phyloP scores from a whole-genome alignment of 2,888 invertebrate species.

The Chouioia cunea region DNA sequence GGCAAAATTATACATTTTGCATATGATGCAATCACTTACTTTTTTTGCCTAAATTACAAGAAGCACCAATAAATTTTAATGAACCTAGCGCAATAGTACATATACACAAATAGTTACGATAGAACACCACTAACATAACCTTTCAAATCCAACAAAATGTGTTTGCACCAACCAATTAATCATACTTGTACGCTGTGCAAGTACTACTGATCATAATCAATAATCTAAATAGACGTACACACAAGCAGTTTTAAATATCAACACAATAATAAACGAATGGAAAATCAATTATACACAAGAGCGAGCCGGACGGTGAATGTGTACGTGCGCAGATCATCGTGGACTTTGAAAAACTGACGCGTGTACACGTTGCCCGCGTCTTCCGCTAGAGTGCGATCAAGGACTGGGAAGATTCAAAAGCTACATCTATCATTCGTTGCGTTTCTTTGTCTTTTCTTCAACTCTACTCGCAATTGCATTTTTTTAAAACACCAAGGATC shows the following conservation, averaged over 20 bases:
- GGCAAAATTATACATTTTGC: background rate
- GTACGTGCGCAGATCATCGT: no score
- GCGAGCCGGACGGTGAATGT: no score
- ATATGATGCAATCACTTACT: background rate
- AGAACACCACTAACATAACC: slow-evolving; percentile 24
- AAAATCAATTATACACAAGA: slow-evolving; percentile 9
- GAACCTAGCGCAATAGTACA: background rate
- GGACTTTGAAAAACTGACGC: no score
- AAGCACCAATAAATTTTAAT: background rate
- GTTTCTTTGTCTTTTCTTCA: no score
- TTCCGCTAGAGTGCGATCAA: no score
- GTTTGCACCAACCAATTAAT: background rate
- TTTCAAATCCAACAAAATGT: slow-evolving; percentile 6
- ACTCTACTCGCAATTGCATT: no score
- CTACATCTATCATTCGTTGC: no score
- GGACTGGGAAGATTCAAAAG: no score
- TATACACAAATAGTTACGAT: background rate
- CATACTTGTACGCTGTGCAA: background rate
- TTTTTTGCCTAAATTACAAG: background rate
- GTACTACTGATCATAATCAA: background rate
- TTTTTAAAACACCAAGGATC: background rate
- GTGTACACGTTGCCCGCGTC: no score
- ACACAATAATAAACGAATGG: no score
- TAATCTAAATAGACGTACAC: no score
- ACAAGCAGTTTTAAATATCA: no score